Conservation (phyloP, 2,797 vertebrate species). For the Microctenopoma steveboyesi region DNA sequence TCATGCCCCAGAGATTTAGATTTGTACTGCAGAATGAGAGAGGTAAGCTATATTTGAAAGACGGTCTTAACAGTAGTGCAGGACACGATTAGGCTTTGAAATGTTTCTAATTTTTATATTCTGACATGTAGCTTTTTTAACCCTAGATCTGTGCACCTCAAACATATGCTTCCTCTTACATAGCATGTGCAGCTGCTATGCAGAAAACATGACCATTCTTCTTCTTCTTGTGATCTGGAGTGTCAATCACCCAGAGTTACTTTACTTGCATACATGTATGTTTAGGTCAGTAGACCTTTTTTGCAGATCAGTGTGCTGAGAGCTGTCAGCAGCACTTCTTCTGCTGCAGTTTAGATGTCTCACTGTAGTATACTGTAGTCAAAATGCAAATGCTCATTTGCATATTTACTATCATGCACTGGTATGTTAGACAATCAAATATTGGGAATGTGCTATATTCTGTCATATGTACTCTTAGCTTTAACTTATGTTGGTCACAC, state of each 20-base stretch:
- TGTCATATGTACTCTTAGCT: constrained; percentile 8
- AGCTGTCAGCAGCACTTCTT: constrained; percentile 4
- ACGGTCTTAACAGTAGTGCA: constrained; percentile 55
- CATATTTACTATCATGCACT: constrained; percentile 18
- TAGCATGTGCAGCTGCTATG: constrained; percentile 19
- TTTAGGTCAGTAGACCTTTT: neutral
- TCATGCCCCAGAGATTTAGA: constrained; percentile 50
- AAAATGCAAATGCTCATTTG: constrained; percentile 18
- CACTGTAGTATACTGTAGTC: neutral
- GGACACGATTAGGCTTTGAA: constrained; percentile 52
- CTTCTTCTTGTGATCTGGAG: constrained; percentile 7
- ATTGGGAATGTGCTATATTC: constrained; percentile 20
- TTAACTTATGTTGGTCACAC: constrained; percentile 2
- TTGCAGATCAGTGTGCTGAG: constrained; percentile 9
- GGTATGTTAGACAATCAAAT: constrained; percentile 24
- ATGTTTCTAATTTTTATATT: constrained; percentile 66
- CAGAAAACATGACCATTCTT: constrained; percentile 29
- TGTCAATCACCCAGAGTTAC: neutral
- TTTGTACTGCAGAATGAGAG: constrained; percentile 29
- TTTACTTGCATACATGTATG: neutral
- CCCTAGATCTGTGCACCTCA: constrained; percentile 37
- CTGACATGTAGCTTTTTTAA: constrained; percentile 29
- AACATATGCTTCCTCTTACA: constrained; percentile 11
- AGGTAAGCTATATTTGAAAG: constrained; percentile 22
- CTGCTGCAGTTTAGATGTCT: neutral